These are phyloP conservation scores for Sphaerophoria taeniata DNA, from an alignment of 2,888 invertebrate species.

Conservation along the genomic window DNA sequence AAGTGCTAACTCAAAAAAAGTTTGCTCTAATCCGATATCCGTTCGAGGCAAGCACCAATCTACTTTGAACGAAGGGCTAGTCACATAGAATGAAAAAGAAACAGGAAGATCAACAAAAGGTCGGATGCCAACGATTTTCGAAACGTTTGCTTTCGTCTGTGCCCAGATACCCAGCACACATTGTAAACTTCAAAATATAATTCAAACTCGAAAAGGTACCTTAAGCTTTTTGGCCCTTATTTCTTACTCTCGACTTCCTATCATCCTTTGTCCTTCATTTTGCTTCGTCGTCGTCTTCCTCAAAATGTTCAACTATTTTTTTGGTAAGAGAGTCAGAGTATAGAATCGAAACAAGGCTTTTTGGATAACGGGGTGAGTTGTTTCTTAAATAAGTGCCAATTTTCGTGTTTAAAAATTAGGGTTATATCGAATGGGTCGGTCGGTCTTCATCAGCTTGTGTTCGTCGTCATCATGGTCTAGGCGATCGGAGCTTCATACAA, in stretches of 20 bases:
- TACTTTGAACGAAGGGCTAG: not conserved
- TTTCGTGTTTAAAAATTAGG: slow-evolving; percentile 23
- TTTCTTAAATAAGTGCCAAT: slow-evolving; percentile 43
- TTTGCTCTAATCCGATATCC: slow-evolving; percentile 71
- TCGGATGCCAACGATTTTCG: slow-evolving; percentile 58
- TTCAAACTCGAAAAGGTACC: slow-evolving; percentile 57
- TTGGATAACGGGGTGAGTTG: slow-evolving; percentile 39
- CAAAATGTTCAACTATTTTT: slow-evolving; percentile 45
- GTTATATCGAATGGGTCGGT: not conserved
- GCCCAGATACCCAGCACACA: slow-evolving; percentile 39
- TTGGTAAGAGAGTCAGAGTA: slow-evolving; percentile 22
- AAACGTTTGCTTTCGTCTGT: slow-evolving; percentile 36
- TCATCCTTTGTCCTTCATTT: not conserved
- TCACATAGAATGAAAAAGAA: not conserved
- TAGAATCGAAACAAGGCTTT: slow-evolving; percentile 50
- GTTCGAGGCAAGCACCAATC: slow-evolving; percentile 60
- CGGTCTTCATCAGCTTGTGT: not conserved
- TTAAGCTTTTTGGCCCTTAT: not conserved
- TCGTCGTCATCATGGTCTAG: not conserved
- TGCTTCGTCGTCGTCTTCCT: not conserved
- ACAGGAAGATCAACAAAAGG: slow-evolving; percentile 43
- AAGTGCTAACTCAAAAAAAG: slow-evolving; percentile 66
- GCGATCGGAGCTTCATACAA: too few relatives aligned
- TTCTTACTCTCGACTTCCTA: not conserved
- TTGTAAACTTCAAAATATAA: slow-evolving; percentile 64